Percentiles rank a stretch among this genome's conserved stretches.
These are phyloP conservation scores for Astur gentilis DNA, from an alignment of 2,113 vertebrate genomes.

Conservation along the genomic window DNA sequence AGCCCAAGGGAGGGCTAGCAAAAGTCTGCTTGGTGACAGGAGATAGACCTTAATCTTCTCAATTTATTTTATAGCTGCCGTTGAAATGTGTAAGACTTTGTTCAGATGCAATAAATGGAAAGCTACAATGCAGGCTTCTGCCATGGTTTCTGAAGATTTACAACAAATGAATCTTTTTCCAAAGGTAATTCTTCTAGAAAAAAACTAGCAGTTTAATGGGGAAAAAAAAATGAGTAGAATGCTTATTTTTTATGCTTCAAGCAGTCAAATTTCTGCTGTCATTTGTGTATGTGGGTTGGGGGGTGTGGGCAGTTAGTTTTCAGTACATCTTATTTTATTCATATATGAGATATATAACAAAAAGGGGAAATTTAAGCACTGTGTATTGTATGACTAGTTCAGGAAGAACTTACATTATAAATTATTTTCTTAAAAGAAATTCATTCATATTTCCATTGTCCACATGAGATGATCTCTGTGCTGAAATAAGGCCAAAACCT, in stretches of 20 bases:
- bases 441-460: not conserved
- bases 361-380: not conserved
- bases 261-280: not conserved
- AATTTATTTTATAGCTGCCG: not conserved
- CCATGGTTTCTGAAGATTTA: not conserved
- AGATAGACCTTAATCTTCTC: conserved; percentile 25
- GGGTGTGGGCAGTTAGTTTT: not conserved
- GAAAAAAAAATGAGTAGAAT: not conserved
- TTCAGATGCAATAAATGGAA: not conserved
- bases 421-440: not conserved
- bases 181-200: not conserved
- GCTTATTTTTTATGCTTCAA: not conserved
- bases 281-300: not conserved
- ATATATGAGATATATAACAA: not conserved
- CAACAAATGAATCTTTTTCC: not conserved
- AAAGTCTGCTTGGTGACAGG: not conserved
- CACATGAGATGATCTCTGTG: not conserved
- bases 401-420: not conserved
- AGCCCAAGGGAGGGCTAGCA: not conserved
- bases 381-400: not conserved
- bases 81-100: not conserved
- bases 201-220: not conserved
- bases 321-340: not conserved
- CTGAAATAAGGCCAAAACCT: not conserved
- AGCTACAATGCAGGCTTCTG: not conserved